Percentiles rank a stretch among this genome's conserved stretches.
phyloP scores from a whole-genome alignment of 2,113 vertebrate genomes.

The Albula glossodonta region DNA sequence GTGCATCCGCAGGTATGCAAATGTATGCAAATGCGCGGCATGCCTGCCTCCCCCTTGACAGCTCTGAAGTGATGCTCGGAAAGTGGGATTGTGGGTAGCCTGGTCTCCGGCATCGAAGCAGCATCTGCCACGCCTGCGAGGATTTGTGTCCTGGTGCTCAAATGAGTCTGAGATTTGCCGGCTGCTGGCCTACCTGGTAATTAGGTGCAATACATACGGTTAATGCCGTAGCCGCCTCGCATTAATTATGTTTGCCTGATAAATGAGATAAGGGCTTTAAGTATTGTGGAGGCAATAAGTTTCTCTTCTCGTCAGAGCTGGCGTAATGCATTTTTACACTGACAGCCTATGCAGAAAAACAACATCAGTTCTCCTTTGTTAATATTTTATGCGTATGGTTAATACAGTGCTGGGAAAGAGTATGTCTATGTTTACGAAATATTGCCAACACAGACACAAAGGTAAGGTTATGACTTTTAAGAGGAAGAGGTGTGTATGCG shows the following conservation, averaged over 20 bases:
- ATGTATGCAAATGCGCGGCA: neutral
- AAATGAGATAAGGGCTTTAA: neutral
- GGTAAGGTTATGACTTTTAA: too few species aligned
- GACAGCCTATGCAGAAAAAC: neutral
- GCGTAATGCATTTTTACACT: neutral
- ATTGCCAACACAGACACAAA: too few species aligned
- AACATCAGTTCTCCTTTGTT: too few species aligned
- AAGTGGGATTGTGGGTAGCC: neutral
- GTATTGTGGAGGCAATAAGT: neutral
- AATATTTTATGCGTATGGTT: too few species aligned
- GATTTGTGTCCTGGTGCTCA: neutral
- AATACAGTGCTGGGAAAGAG: too few species aligned
- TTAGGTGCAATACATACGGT: neutral
- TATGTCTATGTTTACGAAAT: too few species aligned
- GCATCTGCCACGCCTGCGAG: neutral
- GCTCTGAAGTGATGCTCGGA: neutral
- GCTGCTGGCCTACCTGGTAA: neutral
- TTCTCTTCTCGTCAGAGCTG: neutral
- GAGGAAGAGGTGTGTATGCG: too few species aligned
- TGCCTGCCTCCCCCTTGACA: neutral
- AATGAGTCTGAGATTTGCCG: neutral
- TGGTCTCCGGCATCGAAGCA: neutral
- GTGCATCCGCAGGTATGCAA: slow-evolving; percentile 11
- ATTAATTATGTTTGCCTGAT: neutral
- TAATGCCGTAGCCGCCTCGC: too few species aligned